A percentile compares a stretch with the other conserved stretches of the same genome.
Evolutionary conservation across 2,797 vertebrate species (phyloP).

Genomic region (Sphenodon punctatus): DNA sequence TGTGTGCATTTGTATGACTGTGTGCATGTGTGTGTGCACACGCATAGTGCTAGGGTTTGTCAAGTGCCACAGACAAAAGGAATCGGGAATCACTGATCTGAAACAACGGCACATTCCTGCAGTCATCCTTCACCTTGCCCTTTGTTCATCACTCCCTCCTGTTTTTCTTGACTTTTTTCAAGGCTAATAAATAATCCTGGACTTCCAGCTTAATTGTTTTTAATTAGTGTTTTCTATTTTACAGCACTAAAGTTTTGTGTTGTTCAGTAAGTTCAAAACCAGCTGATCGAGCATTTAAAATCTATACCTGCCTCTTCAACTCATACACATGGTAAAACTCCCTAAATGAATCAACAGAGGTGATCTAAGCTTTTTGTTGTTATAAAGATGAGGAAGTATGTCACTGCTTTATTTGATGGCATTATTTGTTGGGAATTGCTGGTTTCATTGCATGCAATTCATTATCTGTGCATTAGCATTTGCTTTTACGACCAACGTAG

Average conservation of each 20-base stretch:
- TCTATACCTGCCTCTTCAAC: background rate
- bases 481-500: constrained; percentile 47
- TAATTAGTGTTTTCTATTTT: background rate
- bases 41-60: no score
- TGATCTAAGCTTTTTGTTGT: constrained; percentile 29
- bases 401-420: constrained; percentile 32
- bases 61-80: no score
- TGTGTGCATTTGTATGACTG: no score
- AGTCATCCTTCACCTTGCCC: background rate
- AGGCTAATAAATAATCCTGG: background rate
- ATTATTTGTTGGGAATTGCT: constrained; percentile 49
- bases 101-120: background rate
- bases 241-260: background rate
- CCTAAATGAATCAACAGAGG: constrained; percentile 9
- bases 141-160: background rate
- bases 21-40: no score
- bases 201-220: background rate
- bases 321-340: background rate
- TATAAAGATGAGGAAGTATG: constrained; percentile 26
- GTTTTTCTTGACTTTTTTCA: background rate
- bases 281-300: background rate
- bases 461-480: constrained; percentile 56
- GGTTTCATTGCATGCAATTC: constrained; percentile 56
- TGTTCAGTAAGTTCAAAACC: background rate
- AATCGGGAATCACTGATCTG: background rate